Evolutionary conservation across 2,113 vertebrate genomes (phyloP).

Genomic region (Ciconia maguari): DNA sequence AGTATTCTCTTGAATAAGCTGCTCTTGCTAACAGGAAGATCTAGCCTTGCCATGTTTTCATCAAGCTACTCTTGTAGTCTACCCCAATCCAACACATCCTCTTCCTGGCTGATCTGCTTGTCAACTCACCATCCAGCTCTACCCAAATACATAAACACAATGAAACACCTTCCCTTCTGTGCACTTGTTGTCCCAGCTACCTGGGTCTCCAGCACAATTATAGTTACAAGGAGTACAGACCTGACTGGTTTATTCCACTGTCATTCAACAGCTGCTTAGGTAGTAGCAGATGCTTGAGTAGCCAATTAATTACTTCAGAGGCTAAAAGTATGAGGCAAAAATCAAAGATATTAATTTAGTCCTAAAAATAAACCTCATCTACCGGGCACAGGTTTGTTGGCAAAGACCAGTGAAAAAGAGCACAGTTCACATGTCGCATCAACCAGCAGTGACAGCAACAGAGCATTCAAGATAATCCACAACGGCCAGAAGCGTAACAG

Average conservation of each 20-base stretch:
- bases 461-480: background rate
- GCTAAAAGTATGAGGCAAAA: background rate
- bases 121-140: background rate
- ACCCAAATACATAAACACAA: background rate
- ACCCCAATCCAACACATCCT: background rate
- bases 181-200: background rate
- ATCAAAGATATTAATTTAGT: background rate
- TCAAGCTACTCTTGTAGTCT: background rate
- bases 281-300: background rate
- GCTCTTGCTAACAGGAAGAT: background rate
- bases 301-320: background rate
- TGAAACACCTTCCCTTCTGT: background rate
- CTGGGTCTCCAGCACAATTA: background rate
- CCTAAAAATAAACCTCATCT: background rate
- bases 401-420: background rate
- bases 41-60: background rate
- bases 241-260: background rate
- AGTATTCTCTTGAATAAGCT: background rate
- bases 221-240: background rate
- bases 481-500: rapidly evolving
- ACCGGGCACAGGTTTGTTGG: background rate
- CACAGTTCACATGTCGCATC: background rate
- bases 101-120: background rate
- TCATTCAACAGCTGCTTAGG: background rate
- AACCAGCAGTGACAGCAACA: background rate